These are phyloP conservation scores for Macheiramphus alcinus DNA, from an alignment of 2,113 vertebrate genomes.

Conservation along the genomic window DNA sequence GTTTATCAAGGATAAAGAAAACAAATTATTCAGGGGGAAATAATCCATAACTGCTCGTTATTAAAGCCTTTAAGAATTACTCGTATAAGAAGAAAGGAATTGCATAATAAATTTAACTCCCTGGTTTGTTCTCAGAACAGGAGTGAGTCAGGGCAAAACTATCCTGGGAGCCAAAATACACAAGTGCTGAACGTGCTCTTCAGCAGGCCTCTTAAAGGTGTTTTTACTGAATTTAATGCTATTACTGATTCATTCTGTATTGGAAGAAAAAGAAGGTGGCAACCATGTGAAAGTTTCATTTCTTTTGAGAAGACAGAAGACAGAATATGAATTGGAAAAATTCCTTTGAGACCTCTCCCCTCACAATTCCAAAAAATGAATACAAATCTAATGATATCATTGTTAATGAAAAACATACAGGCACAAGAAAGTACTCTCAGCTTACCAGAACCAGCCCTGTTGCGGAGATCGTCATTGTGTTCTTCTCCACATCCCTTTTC, in stretches of 20 bases:
- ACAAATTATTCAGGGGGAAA: constrained; percentile 6
- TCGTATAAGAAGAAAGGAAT: constrained; percentile 8
- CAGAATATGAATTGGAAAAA: not conserved
- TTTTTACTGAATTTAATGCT: not conserved
- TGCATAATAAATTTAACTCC: not conserved
- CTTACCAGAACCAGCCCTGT: not conserved
- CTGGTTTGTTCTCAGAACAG: not conserved
- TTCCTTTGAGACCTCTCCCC: not conserved
- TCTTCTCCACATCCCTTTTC: not conserved
- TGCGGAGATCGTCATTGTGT: not conserved
- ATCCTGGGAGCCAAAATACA: not conserved
- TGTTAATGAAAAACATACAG: not conserved
- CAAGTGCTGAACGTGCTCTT: not conserved
- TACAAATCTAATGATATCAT: not conserved
- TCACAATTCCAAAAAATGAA: not conserved
- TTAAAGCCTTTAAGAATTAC: constrained; percentile 13
- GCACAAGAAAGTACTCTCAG: not conserved
- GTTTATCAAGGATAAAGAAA: constrained; percentile 48
- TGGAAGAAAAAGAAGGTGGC: not conserved
- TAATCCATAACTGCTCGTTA: not conserved
- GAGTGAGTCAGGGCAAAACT: not conserved
- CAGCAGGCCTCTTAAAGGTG: not conserved
- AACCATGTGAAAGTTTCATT: not conserved
- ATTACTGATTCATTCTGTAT: not conserved
- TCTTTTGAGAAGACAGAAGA: not conserved